Percentiles rank a stretch among this genome's conserved stretches.
Evolutionary conservation across 2,888 invertebrate species (phyloP).

Genomic region (Seira musarum): DNA sequence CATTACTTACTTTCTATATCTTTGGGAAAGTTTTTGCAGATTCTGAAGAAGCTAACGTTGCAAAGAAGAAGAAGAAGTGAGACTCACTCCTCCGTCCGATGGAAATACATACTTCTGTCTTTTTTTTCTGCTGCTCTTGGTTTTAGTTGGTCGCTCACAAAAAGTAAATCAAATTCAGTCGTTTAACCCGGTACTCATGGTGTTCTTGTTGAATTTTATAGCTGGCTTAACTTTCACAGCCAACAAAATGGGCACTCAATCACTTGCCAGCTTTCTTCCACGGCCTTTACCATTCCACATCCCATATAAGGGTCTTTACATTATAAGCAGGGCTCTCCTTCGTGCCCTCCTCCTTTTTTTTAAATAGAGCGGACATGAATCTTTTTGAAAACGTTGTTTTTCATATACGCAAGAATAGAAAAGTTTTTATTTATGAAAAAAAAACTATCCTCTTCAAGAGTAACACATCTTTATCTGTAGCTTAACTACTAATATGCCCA

Average conservation of each 20-base stretch:
- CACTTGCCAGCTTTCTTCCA: conserved; percentile 55
- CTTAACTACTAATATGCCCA: conserved; percentile 32
- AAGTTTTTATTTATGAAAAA: not conserved
- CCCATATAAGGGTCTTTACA: too few relatives aligned
- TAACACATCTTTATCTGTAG: conserved; percentile 34
- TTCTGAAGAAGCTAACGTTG: not conserved
- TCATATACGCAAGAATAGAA: not conserved
- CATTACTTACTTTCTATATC: too few relatives aligned
- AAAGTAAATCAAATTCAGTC: conserved; percentile 63
- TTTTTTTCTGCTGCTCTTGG: conserved; percentile 51
- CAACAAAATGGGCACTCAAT: conserved; percentile 61
- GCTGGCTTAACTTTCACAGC: conserved; percentile 61
- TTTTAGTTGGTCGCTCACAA: conserved; percentile 58
- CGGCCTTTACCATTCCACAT: too few relatives aligned
- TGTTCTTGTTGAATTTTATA: conserved; percentile 60
- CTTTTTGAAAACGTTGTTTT: not conserved
- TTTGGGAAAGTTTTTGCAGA: not conserved
- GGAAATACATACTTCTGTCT: conserved; percentile 11
- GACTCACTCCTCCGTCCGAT: not conserved
- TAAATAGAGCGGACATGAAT: not conserved
- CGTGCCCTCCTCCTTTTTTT: too few relatives aligned
- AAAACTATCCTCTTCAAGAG: conserved; percentile 12
- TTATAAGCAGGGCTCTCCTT: too few relatives aligned
- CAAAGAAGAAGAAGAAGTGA: too few relatives aligned
- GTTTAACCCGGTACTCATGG: conserved; percentile 60